Base-by-base conservation (phyloP, 2,888 invertebrate genomes). In the Leptogaster cylindrica region DNA sequence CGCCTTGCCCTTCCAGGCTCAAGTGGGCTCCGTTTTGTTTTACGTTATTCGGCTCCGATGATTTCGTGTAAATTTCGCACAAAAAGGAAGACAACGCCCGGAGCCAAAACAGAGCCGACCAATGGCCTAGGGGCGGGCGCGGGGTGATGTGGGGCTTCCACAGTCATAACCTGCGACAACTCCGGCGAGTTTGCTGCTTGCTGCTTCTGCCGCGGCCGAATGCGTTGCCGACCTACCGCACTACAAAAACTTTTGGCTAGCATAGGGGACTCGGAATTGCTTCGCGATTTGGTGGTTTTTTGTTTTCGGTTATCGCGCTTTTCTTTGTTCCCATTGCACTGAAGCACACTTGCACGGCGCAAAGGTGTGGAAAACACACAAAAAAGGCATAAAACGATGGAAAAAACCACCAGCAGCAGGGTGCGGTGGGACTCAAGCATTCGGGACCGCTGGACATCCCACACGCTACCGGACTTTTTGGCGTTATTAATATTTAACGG, bases 21-120 rank as follows among this genome's bases (percentile, higher is more conserved):
- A 58, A 58, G 39, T 39, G 36, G 58, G 39, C 39, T 8, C 39
- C 41, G 58, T 58, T 58, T 58, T 58, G 36, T 58, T 39, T 39
- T 7, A 58, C 36, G 58, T 41, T 41, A 41, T 41, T 36, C 10
- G 58, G 41, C 25, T 58, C 25, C 41, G 41, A 58, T 58, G 58
- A 58, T 58, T 58, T 58, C 25, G 58, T 58, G 58, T 58, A 58
- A 58, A 58, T 58, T 58, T 58, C 18, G 23, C 39, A 41, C 12
- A 58, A 58, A 23, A 27, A 58, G 41, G 14, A 28, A 36, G 12
- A 20, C 36, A 33, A 16, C 5, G 12, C 36, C 36, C 8, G 27
- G 31, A 51, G 28, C 16, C 14, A 25, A 23, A 41, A 20, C 41
- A 14, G n/a, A 58, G 18, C 58, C 14, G 27, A 31, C 41, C 8